A percentile compares a stretch with the other conserved stretches of the same genome.
These are phyloP conservation scores for Spodoptera picta DNA, from an alignment of 2,888 invertebrate species.

Conservation along the genomic window DNA sequence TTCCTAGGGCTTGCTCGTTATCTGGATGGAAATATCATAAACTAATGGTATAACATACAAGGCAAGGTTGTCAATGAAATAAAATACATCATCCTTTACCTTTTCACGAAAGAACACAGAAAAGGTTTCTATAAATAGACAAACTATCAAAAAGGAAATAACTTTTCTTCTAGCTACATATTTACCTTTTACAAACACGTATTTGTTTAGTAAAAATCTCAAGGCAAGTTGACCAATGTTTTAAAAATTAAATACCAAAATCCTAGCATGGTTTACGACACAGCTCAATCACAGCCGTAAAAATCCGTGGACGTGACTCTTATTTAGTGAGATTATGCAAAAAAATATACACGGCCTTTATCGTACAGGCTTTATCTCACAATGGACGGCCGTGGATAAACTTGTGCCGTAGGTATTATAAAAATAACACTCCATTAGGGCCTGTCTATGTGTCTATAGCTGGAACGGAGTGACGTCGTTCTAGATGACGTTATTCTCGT, in stretches of 20 bases:
- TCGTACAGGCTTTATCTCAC: conserved; percentile 54
- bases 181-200: too few relatives aligned
- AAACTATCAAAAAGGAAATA: too few relatives aligned
- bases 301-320: conserved; percentile 46
- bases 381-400: conserved; percentile 49
- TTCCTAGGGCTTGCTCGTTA: neutral
- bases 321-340: conserved; percentile 48
- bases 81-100: conserved; percentile 19
- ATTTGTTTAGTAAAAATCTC: conserved; percentile 7
- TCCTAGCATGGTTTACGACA: conserved; percentile 37
- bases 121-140: conserved; percentile 28
- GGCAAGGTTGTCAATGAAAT: too few relatives aligned
- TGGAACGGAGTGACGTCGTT: conserved; percentile 20
- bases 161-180: too few relatives aligned
- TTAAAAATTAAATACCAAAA: conserved; percentile 37
- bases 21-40: too few relatives aligned
- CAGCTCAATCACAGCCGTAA: conserved; percentile 40
- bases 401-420: conserved; percentile 33
- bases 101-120: conserved; percentile 25
- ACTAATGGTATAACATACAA: too few relatives aligned
- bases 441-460: conserved; percentile 12
- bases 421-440: conserved; percentile 44
- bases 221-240: conserved; percentile 17
- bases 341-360: conserved; percentile 50
- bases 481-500: conserved; percentile 38